These are phyloP conservation scores for Venusia cambrica DNA, from an alignment of 2,888 invertebrate species.

Conservation along the genomic window DNA sequence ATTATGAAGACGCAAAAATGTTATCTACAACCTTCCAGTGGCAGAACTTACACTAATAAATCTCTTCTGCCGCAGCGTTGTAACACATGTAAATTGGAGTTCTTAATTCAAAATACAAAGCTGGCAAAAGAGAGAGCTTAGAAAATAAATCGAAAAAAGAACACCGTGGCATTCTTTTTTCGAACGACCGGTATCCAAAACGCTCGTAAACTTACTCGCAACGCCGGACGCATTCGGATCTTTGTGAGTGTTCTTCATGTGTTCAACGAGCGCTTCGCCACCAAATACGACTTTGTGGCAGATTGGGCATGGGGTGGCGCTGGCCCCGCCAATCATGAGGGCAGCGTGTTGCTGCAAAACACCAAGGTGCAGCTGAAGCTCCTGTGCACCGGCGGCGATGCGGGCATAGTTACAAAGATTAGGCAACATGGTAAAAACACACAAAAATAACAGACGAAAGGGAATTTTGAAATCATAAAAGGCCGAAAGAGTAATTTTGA, in stretches of 20 bases:
- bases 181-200: slow-evolving; percentile 30
- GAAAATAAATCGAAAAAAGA: slow-evolving; percentile 25
- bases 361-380: slow-evolving; percentile 96
- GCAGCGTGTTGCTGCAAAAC: slow-evolving; percentile 98
- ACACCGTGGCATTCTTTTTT: slow-evolving; percentile 33
- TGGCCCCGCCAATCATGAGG: slow-evolving; percentile 94
- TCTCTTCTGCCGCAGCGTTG: slow-evolving; percentile 51
- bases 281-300: slow-evolving; percentile 97
- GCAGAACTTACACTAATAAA: slow-evolving; percentile 67
- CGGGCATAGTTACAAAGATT: slow-evolving; percentile 75
- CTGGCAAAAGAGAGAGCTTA: slow-evolving; percentile 24
- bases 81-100: no score
- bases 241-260: slow-evolving; percentile 97
- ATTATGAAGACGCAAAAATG: slow-evolving; percentile 37
- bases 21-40: slow-evolving; percentile 68
- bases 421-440: slow-evolving; percentile 51
- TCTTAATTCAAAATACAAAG: slow-evolving; percentile 9
- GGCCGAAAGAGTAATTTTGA: slow-evolving; percentile 55
- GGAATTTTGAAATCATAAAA: slow-evolving; percentile 53
- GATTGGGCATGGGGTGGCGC: slow-evolving; percentile 94
- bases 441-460: slow-evolving; percentile 41
- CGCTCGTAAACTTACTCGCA: slow-evolving; percentile 88
- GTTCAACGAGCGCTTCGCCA: slow-evolving; percentile 95
- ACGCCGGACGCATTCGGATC: slow-evolving; percentile 94
- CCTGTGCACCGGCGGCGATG: slow-evolving; percentile 80